These are phyloP conservation scores for Anthopleura xanthogrammica DNA, from an alignment of 92 coral and sea anemone species.

Conservation along the genomic window DNA sequence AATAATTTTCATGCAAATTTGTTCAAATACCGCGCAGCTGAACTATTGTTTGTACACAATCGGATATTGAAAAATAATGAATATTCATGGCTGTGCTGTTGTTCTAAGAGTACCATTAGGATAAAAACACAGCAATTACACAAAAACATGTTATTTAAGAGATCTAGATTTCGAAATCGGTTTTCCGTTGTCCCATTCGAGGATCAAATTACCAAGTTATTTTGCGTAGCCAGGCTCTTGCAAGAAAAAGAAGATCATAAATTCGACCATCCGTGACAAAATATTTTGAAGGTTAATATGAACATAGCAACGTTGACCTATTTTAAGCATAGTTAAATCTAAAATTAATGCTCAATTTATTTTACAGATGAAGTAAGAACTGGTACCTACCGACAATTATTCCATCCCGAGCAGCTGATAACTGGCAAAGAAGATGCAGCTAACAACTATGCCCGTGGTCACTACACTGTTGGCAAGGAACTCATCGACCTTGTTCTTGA, in stretches of 20 bases:
- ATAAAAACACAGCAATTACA: background rate
- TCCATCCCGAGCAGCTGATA: slow-evolving; percentile 88
- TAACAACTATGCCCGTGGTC: slow-evolving; percentile 95
- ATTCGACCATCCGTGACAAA: too few species aligned
- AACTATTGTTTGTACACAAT: background rate
- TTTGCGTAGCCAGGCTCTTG: too few species aligned
- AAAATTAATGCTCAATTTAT: too few species aligned
- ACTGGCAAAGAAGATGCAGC: slow-evolving; percentile 97
- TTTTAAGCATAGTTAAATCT: too few species aligned
- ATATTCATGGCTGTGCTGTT: background rate
- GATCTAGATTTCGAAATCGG: background rate
- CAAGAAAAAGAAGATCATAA: too few species aligned
- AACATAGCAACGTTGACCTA: too few species aligned
- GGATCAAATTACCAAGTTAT: background rate
- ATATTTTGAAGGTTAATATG: too few species aligned
- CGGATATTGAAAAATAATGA: background rate
- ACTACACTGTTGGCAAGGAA: slow-evolving; percentile 87
- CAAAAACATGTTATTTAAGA: background rate
- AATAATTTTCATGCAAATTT: background rate
- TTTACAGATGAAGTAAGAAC: slow-evolving; percentile 73
- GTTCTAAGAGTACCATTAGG: background rate
- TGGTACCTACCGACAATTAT: slow-evolving; percentile 81
- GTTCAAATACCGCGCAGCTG: background rate
- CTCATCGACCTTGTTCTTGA: slow-evolving; percentile 65
- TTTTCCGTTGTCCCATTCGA: background rate